A percentile compares a stretch with the other conserved stretches of the same genome.
phyloP scores from a whole-genome alignment of 2,113 vertebrate genomes.

The Diphyllodes magnificus region DNA sequence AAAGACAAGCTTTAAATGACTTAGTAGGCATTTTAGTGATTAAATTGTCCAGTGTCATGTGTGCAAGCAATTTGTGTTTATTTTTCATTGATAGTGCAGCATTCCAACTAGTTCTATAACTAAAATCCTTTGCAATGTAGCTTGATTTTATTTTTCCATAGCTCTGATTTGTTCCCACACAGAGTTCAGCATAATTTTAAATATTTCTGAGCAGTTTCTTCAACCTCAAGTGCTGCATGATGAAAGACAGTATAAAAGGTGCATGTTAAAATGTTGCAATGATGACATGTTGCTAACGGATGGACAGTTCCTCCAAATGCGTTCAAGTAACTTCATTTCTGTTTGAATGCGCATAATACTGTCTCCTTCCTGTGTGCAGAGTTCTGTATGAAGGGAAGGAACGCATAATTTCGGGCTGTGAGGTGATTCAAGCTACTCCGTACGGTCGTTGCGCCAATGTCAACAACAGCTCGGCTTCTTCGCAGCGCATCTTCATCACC shows the following conservation, averaged over 20 bases:
- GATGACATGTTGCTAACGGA: not conserved
- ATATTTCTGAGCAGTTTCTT: not conserved
- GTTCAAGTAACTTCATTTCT: not conserved
- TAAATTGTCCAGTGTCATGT: not conserved
- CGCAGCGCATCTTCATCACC: conserved; percentile 95
- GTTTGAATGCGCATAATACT: not conserved
- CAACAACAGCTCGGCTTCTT: conserved; percentile 93
- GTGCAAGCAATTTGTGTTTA: not conserved
- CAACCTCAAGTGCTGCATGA: not conserved
- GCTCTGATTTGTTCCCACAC: not conserved
- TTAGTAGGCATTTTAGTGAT: not conserved
- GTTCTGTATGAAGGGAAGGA: conserved; percentile 96
- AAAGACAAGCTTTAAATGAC: not conserved
- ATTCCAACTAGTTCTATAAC: not conserved
- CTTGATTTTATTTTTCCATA: not conserved
- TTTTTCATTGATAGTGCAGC: not conserved
- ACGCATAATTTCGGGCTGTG: conserved; percentile 89
- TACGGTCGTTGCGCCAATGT: conserved; percentile 97
- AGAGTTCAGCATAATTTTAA: not conserved
- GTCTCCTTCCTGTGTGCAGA: conserved; percentile 57
- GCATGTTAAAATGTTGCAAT: not conserved
- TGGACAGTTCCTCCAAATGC: not conserved
- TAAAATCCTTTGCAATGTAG: not conserved
- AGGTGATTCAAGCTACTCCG: conserved; percentile 92
- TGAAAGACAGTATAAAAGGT: not conserved